Evolutionary conservation across 2,797 vertebrate genomes (phyloP).

Genomic region (Parambassis ranga): DNA sequence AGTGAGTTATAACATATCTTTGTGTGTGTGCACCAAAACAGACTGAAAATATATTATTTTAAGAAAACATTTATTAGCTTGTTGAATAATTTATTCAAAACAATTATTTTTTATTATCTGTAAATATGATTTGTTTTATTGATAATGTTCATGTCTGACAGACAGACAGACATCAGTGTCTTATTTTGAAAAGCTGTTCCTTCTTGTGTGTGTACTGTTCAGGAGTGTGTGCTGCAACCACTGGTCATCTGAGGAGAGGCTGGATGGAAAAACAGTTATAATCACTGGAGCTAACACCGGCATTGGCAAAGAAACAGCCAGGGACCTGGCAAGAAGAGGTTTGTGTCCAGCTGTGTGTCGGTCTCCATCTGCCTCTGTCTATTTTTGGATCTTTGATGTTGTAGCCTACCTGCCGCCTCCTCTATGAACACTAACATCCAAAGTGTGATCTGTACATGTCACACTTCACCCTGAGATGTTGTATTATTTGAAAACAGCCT

Average conservation of each 20-base stretch:
- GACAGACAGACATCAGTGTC: too few relatives aligned
- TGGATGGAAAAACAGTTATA: constrained; percentile 79
- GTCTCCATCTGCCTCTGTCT: neutral
- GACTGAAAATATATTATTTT: too few relatives aligned
- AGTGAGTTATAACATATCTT: too few relatives aligned
- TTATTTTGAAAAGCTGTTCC: neutral
- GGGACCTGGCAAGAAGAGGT: constrained; percentile 82
- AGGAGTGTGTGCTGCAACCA: constrained; percentile 65
- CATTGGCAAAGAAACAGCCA: constrained; percentile 82
- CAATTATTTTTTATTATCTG: too few relatives aligned
- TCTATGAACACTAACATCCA: neutral
- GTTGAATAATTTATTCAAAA: too few relatives aligned
- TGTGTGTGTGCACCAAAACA: neutral
- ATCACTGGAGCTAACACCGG: constrained; percentile 84
- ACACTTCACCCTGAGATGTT: neutral
- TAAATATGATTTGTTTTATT: too few relatives aligned
- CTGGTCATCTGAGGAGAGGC: constrained; percentile 76
- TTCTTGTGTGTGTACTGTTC: constrained; percentile 1
- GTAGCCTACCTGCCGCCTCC: neutral
- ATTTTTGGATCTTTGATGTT: neutral
- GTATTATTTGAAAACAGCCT: too few relatives aligned
- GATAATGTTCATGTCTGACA: too few relatives aligned
- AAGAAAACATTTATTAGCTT: too few relatives aligned
- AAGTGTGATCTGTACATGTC: constrained; percentile 9
- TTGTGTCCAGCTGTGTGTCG: constrained; percentile 15